Evolutionary conservation across 2,797 vertebrate species (phyloP).

Genomic region (Thaleichthys pacificus): DNA sequence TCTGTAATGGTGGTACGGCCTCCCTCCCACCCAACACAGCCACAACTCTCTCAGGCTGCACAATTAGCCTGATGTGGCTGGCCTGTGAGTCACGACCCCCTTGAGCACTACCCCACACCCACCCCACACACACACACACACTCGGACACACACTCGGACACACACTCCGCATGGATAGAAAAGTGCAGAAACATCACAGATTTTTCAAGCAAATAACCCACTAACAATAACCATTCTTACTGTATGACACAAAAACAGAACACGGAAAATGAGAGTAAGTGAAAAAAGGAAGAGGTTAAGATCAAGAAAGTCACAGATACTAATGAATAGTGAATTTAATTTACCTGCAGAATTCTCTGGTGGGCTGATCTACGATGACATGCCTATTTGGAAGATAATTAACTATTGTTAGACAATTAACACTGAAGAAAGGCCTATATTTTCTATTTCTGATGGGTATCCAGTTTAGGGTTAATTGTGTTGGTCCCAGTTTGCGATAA

Average conservation of each 20-base stretch:
- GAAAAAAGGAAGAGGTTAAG: background rate
- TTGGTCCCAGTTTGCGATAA: constrained; percentile 46
- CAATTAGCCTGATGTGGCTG: constrained; percentile 46
- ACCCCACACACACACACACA: background rate
- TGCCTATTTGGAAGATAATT: constrained; percentile 50
- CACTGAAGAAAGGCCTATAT: constrained; percentile 52
- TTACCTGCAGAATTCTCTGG: constrained; percentile 41
- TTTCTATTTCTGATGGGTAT: constrained; percentile 61
- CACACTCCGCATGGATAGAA: background rate
- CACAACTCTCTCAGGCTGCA: constrained; percentile 33
- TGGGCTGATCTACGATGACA: constrained; percentile 58
- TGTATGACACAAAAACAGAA: background rate
- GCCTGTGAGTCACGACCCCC: background rate
- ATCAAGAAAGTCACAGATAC: too few species aligned
- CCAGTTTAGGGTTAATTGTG: constrained; percentile 68
- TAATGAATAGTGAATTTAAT: constrained; percentile 32
- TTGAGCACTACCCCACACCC: constrained; percentile 13
- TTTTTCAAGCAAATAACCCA: background rate
- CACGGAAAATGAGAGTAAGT: background rate
- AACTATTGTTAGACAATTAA: constrained; percentile 73
- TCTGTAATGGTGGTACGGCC: constrained; percentile 48
- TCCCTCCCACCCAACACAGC: constrained; percentile 51
- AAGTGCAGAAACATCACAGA: background rate
- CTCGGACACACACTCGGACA: background rate
- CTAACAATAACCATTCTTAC: background rate